Evolutionary conservation across 2,888 invertebrate species (phyloP).

Genomic region (Tetramorium bicarinatum): DNA sequence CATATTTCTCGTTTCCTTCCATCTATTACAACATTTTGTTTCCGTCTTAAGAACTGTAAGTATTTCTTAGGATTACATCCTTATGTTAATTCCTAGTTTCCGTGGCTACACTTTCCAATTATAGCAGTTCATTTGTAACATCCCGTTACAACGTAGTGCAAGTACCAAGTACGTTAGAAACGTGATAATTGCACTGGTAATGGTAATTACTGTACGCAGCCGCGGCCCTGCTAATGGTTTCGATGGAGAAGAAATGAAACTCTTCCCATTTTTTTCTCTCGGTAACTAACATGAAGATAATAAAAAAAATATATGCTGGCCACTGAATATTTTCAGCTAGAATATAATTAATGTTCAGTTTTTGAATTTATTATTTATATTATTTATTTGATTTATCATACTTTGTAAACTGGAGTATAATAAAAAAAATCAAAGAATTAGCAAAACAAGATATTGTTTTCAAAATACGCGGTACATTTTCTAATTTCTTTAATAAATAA

Average conservation of each 20-base stretch:
- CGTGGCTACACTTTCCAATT: slow-evolving; percentile 70
- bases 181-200: slow-evolving; percentile 67
- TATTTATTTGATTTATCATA: not conserved
- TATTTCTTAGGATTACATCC: not conserved
- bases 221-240: slow-evolving; percentile 19
- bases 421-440: not conserved
- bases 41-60: slow-evolving; percentile 1
- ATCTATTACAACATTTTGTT: slow-evolving; percentile 13
- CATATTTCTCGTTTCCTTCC: not conserved
- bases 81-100: not conserved
- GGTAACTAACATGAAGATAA: not conserved
- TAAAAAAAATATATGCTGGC: not conserved
- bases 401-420: not conserved
- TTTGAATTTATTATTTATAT: not conserved
- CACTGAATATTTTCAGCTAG: not conserved
- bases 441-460: slow-evolving; percentile 11
- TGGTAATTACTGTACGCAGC: slow-evolving; percentile 63
- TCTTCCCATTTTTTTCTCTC: not conserved
- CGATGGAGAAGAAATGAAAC: slow-evolving; percentile 31
- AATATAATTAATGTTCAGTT: slow-evolving; percentile 2
- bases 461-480: not conserved
- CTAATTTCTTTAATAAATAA: slow-evolving; percentile 20
- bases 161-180: slow-evolving; percentile 20
- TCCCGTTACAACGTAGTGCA: slow-evolving; percentile 50
- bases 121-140: slow-evolving; percentile 68